Conservation (phyloP, 2,113 vertebrate species). For the Calidris pugnax region DNA sequence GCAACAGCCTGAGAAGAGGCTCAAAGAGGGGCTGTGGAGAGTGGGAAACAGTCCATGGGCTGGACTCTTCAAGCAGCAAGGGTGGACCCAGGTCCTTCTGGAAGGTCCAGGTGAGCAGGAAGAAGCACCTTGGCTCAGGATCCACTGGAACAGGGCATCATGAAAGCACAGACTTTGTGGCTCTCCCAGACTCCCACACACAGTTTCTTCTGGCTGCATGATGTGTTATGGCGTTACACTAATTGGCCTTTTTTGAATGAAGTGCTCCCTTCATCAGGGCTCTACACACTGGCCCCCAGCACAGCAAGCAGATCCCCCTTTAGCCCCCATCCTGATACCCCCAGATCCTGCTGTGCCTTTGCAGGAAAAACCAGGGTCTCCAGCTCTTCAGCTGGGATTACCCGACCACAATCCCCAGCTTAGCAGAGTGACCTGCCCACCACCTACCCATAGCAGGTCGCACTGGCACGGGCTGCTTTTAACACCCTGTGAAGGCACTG, state of each 20-base stretch:
- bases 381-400: background rate
- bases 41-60: background rate
- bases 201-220: background rate
- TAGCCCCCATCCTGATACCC: background rate
- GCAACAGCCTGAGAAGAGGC: background rate
- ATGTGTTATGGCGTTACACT: background rate
- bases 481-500: background rate
- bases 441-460: background rate
- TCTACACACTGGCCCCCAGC: background rate
- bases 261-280: background rate
- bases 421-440: background rate
- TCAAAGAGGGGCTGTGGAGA: background rate
- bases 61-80: background rate
- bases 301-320: background rate
- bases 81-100: background rate
- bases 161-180: background rate
- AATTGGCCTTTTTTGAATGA: background rate
- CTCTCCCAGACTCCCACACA: background rate
- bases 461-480: background rate
- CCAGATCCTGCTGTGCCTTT: background rate
- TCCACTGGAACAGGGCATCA: background rate
- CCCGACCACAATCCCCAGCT: background rate
- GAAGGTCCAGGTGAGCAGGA: background rate
- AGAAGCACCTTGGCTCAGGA: background rate
- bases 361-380: background rate